Base-by-base conservation (phyloP, 2,113 vertebrate species). In the Coptodon bakossiorum region DNA sequence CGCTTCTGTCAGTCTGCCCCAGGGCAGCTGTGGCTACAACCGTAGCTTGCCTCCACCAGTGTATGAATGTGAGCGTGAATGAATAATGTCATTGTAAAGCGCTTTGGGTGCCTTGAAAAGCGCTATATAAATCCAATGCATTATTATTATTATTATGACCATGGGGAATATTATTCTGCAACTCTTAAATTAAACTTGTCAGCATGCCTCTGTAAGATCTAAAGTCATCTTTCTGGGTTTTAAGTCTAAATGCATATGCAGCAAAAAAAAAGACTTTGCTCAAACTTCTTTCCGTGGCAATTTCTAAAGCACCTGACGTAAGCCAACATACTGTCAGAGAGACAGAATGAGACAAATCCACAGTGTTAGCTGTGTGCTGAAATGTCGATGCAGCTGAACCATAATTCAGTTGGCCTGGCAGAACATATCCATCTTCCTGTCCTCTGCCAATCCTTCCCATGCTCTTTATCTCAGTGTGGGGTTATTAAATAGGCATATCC, bases 371-470 rank as follows among this genome's bases (percentile, higher is more conserved):
- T n/a, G 45, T 27, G 34, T 22, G 71, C 27, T 87, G 53, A 81
- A 66, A 85, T 63, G 78, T 56, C 52, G 6, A 0, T 50, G 5
- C 4, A 13, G 45, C 56, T 80, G 12, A 76, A 31, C n/a, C 48
- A 84, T 91, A 80, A 90, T 82, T 91, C 76, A 68, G 81, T 61
- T 10, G 85, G 19, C 24, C 38, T 81, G 36, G 86, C 83, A 80
- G 83, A 84, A 86, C 71, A 82, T 14, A 83, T 90, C 78, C 80
- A 82, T 93, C 85, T 87, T 87, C 43, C 89, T 81, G 76, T 84
- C 82, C 34, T 14, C 73, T 78, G 82, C 82, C 80, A 50, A n/a
- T 45, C 73, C 73, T 68, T 45, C 36, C 89, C 54, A 43, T 50
- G 4, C 80, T 73, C 84, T 90, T 90, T 31, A 82, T 86, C 86